phyloP scores from a whole-genome alignment of 2,113 vertebrate genomes.

The Bos indicus region DNA sequence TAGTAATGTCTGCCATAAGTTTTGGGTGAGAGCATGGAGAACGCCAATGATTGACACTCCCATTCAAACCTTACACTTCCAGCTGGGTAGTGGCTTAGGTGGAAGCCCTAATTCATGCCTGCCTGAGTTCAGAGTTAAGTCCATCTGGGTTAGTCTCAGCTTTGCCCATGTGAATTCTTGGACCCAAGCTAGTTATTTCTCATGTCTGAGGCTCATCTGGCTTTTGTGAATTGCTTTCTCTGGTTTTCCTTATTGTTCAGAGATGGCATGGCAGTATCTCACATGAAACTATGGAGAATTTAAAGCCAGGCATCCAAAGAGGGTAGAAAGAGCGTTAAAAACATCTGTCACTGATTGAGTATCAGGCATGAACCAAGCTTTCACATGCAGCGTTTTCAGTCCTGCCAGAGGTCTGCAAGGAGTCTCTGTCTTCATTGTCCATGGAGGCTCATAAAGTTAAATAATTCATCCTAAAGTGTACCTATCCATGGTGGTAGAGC shows the following conservation, averaged over 20 bases:
- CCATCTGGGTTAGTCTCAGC: background rate
- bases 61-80: background rate
- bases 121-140: background rate
- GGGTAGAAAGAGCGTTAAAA: background rate
- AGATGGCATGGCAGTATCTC: background rate
- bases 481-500: background rate
- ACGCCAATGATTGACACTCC: background rate
- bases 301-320: background rate
- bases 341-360: background rate
- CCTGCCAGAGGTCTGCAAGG: background rate
- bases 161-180: background rate
- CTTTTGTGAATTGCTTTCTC: background rate
- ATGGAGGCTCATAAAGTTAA: background rate
- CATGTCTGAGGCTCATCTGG: background rate
- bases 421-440: background rate
- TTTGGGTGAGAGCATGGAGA: too few relatives aligned
- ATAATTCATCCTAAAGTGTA: background rate
- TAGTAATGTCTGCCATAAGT: background rate
- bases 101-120: background rate
- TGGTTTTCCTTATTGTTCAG: background rate
- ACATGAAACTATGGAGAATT: background rate
- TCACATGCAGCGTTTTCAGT: background rate
- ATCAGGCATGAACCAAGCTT: background rate
- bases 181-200: background rate
- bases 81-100: background rate